Evolutionary conservation across 2,113 vertebrate genomes (phyloP).

Genomic region (Athene cunicularia): DNA sequence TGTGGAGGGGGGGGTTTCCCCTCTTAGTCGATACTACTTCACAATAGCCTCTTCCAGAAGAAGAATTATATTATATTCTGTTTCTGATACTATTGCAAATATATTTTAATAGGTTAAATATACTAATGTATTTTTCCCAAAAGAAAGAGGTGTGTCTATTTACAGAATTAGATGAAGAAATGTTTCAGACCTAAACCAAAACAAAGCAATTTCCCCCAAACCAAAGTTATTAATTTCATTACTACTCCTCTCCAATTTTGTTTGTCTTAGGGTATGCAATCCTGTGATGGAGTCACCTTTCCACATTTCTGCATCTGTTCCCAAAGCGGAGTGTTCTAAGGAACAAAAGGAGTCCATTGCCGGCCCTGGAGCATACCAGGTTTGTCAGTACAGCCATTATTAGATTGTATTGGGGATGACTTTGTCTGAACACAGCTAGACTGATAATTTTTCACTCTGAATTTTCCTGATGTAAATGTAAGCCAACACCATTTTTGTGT

Average conservation of each 20-base stretch:
- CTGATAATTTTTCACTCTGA: background rate
- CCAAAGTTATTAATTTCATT: background rate
- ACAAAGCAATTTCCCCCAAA: background rate
- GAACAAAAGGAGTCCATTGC: slow-evolving; percentile 59
- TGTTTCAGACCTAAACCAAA: background rate
- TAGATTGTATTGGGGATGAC: background rate
- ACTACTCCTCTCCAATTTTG: background rate
- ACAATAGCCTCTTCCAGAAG: background rate
- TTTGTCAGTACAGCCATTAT: slow-evolving; percentile 40
- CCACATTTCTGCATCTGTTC: slow-evolving; percentile 66
- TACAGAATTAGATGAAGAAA: background rate
- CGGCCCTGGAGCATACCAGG: slow-evolving; percentile 79
- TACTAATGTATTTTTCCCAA: background rate
- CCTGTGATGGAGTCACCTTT: slow-evolving; percentile 62
- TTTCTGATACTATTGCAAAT: background rate
- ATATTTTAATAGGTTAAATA: background rate
- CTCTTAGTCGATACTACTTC: background rate
- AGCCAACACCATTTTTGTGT: background rate
- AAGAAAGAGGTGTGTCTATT: background rate
- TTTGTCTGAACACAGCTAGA: background rate
- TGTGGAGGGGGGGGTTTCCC: too few species aligned
- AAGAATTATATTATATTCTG: background rate
- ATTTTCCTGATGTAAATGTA: background rate
- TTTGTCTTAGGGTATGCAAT: slow-evolving; percentile 76
- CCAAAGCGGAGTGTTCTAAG: slow-evolving; percentile 76